phyloP scores from a whole-genome alignment of 2,888 invertebrate species.

The Clanis bilineata region DNA sequence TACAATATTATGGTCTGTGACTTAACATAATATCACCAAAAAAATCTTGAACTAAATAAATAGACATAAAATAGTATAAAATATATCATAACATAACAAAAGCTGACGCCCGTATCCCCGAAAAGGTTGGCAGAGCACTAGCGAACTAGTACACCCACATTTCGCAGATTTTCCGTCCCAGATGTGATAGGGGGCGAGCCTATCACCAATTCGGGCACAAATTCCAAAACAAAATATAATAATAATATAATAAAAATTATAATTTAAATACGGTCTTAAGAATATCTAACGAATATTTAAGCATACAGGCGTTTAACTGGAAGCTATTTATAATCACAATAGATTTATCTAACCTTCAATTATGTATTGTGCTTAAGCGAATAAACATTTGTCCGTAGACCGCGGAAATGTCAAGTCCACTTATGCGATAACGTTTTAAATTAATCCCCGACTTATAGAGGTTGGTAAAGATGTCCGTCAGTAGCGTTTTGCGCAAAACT shows the following conservation, averaged over 20 bases:
- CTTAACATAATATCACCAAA: no score
- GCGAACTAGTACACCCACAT: no score
- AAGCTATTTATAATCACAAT: conserved; percentile 20
- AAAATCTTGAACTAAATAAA: no score
- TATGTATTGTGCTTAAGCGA: conserved; percentile 28
- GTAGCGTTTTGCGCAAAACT: neutral
- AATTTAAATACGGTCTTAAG: neutral
- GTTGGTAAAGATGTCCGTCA: neutral
- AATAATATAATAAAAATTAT: neutral
- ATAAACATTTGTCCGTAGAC: conserved; percentile 34
- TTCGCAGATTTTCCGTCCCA: no score
- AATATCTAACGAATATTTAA: neutral
- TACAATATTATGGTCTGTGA: no score
- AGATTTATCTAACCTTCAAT: conserved; percentile 34
- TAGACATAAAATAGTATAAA: no score
- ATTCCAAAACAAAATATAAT: no score
- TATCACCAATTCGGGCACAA: no score
- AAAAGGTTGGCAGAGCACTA: no score
- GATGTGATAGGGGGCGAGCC: no score
- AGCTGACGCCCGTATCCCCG: no score
- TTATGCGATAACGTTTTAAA: conserved; percentile 41
- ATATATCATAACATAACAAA: no score
- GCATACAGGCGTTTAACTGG: conserved; percentile 17
- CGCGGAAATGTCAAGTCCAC: conserved; percentile 43
- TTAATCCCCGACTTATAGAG: conserved; percentile 31